Base-by-base conservation (phyloP, 1,140 invertebrate species). In the Asobara japonica region DNA sequence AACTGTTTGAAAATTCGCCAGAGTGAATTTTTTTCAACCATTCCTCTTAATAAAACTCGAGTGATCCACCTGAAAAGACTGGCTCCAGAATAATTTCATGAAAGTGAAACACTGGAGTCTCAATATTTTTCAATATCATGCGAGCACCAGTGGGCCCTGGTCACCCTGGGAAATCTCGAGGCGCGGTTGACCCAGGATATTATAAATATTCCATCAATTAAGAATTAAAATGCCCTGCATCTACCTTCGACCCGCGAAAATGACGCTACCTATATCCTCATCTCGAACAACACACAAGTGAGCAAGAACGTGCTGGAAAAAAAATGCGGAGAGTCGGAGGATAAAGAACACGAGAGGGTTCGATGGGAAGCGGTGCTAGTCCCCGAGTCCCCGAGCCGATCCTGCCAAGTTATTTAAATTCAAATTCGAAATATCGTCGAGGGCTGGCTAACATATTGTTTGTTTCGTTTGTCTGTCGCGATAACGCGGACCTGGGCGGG, bases 321-420 rank as follows among this genome's bases (percentile, higher is more conserved):
- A 82, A 74, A 79, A 76, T 75, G 73, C 71, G 77, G 79, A 65
- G 72, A 75, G 30, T 13, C 25, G 29, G 27, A 6, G 60, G 72
- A 76, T 75, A 75, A 75, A 80, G 72, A 73, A 69, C 78, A 77
- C 74, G 76, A 74, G 69, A 77, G 69, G 8, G 68, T 72, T 75
- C 74, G 76, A 78, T 76, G 72, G 71, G 73, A 67, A 29, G 30
- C 13, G 33, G 33, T 30, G 25, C 20, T 56, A 61, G 85, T 87
- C 86, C 86, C 86, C 84, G 69, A 87, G 86, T 87, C 85, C 86
- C 86, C 77, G 79, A 87, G 86, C 85, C 85, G 86, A 87, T 87
- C 84, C 85, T 87, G 82, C 86, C 85, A 87, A 86, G 86, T 87
- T 87, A 87, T 87, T 87, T 87, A 87, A 87, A 87, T 87, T 87